A percentile compares a stretch with the other conserved stretches of the same genome.
phyloP scores from a whole-genome alignment of 2,113 vertebrate species.

The Tinamus guttatus region DNA sequence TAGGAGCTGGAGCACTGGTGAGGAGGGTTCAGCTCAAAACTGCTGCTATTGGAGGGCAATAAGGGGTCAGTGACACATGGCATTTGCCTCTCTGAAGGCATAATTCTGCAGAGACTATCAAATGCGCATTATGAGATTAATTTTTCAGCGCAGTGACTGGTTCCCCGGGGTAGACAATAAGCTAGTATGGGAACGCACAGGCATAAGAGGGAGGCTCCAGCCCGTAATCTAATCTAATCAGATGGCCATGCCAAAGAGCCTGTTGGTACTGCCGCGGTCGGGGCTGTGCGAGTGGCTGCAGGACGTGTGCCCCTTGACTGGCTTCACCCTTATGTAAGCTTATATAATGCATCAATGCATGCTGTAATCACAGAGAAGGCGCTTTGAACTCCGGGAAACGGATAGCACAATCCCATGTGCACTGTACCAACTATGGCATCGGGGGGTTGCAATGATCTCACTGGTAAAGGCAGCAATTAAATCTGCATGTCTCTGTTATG shows the following conservation, averaged over 20 bases:
- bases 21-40: neutral
- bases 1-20: neutral
- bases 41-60: neutral
- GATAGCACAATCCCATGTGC: neutral
- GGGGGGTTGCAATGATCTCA: neutral
- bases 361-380: neutral
- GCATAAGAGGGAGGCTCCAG: neutral
- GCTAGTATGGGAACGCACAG: neutral
- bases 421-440: neutral
- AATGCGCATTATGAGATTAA: neutral
- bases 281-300: neutral
- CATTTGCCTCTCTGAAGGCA: neutral
- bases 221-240: neutral
- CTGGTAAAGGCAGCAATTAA: neutral
- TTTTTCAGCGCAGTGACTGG: neutral
- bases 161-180: neutral
- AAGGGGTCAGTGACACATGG: conserved; percentile 8
- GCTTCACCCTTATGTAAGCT: neutral
- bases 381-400: rapidly evolving
- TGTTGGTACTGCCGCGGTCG: neutral
- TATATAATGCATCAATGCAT: rapidly evolving
- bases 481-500: neutral
- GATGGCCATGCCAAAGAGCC: neutral
- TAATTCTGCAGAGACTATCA: neutral
- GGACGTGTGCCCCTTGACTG: neutral